Evolutionary conservation across 2,888 invertebrate genomes (phyloP).

Genomic region (Trichogramma dendrolimi): DNA sequence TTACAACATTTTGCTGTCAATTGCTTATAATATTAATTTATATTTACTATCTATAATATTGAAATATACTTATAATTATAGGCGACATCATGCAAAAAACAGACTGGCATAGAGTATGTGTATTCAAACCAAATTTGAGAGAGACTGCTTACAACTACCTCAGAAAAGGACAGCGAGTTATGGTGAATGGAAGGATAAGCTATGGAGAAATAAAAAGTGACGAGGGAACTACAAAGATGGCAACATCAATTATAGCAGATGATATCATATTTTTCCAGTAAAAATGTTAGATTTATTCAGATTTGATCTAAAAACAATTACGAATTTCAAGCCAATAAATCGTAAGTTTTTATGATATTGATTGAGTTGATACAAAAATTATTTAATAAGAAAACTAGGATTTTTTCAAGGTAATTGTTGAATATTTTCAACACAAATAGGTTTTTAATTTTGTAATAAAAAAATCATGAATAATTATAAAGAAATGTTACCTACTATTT

Average conservation of each 20-base stretch:
- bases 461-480: not conserved
- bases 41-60: not conserved
- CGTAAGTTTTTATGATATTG: not conserved
- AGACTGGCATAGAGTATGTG: conserved; percentile 86
- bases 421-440: too few species aligned
- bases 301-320: not conserved
- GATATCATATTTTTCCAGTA: conserved; percentile 73
- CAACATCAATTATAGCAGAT: conserved; percentile 81
- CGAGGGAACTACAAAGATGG: conserved; percentile 65
- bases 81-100: conserved; percentile 81
- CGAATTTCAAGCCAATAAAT: not conserved
- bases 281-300: conserved; percentile 7
- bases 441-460: not conserved
- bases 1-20: not conserved
- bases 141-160: conserved; percentile 75
- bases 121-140: conserved; percentile 79
- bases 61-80: conserved; percentile 49
- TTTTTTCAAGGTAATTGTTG: too few species aligned
- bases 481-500: not conserved
- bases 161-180: conserved; percentile 80
- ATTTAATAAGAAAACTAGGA: too few species aligned
- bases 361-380: not conserved
- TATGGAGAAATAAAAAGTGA: conserved; percentile 82
- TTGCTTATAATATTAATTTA: not conserved
- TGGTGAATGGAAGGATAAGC: conserved; percentile 76